Conservation (phyloP, 2,888 invertebrate species). For the Mactromeris polynyma region DNA sequence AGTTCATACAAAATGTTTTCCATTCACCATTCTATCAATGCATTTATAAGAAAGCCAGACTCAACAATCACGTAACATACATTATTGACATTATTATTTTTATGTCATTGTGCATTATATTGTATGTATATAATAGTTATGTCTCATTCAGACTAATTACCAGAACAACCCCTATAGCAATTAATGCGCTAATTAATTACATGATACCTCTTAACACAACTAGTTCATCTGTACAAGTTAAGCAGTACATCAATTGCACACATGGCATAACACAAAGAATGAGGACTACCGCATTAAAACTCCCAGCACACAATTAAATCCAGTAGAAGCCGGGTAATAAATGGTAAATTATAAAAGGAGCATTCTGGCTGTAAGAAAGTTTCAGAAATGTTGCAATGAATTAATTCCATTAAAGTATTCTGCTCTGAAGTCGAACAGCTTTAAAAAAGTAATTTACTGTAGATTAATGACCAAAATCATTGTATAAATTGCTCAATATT, state of each 20-base stretch:
- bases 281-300: background rate
- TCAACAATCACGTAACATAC: too few relatives aligned
- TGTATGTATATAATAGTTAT: background rate
- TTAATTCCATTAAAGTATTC: background rate
- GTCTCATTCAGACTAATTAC: background rate
- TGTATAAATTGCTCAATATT: background rate
- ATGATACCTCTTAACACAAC: background rate
- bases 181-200: background rate
- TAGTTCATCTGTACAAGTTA: background rate
- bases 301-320: background rate
- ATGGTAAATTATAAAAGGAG: background rate
- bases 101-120: background rate
- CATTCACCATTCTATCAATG: too few relatives aligned
- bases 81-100: too few relatives aligned
- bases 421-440: background rate
- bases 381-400: background rate
- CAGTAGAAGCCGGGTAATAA: background rate
- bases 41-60: too few relatives aligned
- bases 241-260: constrained; percentile 3
- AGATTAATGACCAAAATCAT: background rate
- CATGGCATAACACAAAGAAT: background rate
- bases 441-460: background rate
- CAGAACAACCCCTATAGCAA: constrained; percentile 4
- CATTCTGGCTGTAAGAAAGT: background rate
- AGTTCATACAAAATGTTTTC: too few relatives aligned